These are phyloP conservation scores for Turritopsis dohrnii DNA, from an alignment of 30 jellyfish, hydroid and myxozoan species.

Conservation along the genomic window DNA sequence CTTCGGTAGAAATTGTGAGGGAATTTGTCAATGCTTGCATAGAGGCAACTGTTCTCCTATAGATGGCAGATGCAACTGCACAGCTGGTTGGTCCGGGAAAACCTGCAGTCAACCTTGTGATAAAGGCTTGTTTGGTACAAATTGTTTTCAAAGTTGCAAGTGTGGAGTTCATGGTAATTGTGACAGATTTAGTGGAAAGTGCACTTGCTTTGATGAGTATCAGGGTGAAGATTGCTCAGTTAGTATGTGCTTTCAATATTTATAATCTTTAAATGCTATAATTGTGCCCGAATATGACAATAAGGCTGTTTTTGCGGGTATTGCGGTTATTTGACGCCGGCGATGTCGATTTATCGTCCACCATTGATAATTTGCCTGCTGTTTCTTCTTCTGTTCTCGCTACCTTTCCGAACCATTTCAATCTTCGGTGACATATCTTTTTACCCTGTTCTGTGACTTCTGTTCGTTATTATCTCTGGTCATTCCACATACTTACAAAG, in stretches of 20 bases:
- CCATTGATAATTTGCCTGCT: too few species aligned
- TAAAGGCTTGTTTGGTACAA: conserved; percentile 59
- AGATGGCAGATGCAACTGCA: conserved; percentile 63
- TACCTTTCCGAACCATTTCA: too few species aligned
- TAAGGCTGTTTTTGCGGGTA: too few species aligned
- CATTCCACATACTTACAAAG: too few species aligned
- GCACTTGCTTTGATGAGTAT: conserved; percentile 65
- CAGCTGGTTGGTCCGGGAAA: conserved; percentile 66
- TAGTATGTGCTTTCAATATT: conserved; percentile 27
- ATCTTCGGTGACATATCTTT: too few species aligned
- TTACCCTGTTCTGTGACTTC: too few species aligned
- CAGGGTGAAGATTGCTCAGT: conserved; percentile 50
- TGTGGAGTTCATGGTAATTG: conserved; percentile 61
- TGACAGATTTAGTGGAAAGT: conserved; percentile 48
- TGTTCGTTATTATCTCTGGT: too few species aligned
- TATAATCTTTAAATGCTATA: neutral
- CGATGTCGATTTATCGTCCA: too few species aligned
- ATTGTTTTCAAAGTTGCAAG: conserved; percentile 42
- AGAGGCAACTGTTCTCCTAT: conserved; percentile 44
- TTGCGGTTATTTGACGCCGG: too few species aligned
- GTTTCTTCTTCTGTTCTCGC: too few species aligned
- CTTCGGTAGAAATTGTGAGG: conserved; percentile 46
- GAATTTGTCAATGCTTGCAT: conserved; percentile 49
- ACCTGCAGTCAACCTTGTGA: conserved; percentile 46
- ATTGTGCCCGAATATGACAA: too few species aligned